Conservation (phyloP, 2,113 vertebrate species). For the Scomber scombrus region DNA sequence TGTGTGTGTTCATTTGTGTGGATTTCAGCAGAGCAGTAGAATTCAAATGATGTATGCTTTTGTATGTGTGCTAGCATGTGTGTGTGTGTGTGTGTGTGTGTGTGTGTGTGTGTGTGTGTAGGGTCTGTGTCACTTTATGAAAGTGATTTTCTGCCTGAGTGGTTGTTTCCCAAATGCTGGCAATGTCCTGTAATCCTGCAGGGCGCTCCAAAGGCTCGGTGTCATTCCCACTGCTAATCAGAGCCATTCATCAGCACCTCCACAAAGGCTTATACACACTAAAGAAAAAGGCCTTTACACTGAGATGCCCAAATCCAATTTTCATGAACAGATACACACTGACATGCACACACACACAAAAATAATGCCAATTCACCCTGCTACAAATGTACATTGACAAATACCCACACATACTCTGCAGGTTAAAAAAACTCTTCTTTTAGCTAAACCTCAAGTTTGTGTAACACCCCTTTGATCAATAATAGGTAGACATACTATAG, state of each 20-base stretch:
- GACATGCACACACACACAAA: not conserved
- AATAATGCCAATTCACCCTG: not conserved
- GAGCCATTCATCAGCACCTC: slow-evolving; percentile 53
- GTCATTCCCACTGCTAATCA: slow-evolving; percentile 55
- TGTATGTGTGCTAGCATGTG: not conserved
- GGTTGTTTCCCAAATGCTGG: slow-evolving; percentile 39
- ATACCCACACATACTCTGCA: not conserved
- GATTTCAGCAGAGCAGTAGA: too few relatives aligned
- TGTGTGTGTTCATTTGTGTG: too few relatives aligned
- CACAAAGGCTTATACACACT: slow-evolving; percentile 15
- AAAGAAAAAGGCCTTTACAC: not conserved
- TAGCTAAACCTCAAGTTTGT: too few relatives aligned
- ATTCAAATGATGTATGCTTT: not conserved
- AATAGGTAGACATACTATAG: too few relatives aligned
- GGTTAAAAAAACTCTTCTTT: too few relatives aligned
- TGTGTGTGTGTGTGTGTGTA: not conserved
- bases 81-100: not conserved
- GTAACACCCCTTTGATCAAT: too few relatives aligned
- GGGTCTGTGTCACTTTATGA: slow-evolving; percentile 34
- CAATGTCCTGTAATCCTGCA: slow-evolving; percentile 57
- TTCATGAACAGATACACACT: not conserved
- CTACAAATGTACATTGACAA: not conserved
- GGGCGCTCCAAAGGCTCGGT: slow-evolving; percentile 38
- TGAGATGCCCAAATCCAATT: not conserved
- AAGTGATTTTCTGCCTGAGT: slow-evolving; percentile 62